Evolutionary conservation across 2,888 invertebrate genomes (phyloP).

Genomic region (Galeopsomyia nigrocyanea): DNA sequence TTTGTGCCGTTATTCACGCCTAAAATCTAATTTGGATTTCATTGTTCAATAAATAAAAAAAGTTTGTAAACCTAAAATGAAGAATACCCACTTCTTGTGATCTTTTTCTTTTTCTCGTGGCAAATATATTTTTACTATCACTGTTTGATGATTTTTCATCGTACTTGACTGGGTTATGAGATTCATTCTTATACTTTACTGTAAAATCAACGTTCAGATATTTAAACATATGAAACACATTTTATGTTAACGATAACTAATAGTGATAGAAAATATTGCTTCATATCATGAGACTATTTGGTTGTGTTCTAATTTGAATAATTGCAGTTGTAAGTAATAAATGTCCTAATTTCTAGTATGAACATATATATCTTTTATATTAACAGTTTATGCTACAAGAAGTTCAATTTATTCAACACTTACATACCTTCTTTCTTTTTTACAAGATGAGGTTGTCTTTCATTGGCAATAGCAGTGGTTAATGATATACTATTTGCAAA

Average conservation of each 20-base stretch:
- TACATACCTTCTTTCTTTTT: slow-evolving; percentile 43
- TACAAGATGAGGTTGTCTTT: slow-evolving; percentile 68
- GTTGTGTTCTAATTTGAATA: too few species aligned
- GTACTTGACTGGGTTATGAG: slow-evolving; percentile 32
- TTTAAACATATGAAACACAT: not conserved
- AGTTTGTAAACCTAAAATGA: not conserved
- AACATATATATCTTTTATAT: too few species aligned
- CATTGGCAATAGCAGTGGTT: slow-evolving; percentile 76
- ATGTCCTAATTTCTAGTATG: too few species aligned
- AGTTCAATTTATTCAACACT: not conserved
- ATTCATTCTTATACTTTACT: slow-evolving; percentile 33
- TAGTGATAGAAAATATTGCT: not conserved
- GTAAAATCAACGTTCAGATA: slow-evolving; percentile 2
- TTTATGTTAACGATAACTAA: too few species aligned
- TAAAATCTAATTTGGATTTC: slow-evolving; percentile 24
- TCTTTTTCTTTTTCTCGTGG: slow-evolving; percentile 44
- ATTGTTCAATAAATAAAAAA: slow-evolving; percentile 5
- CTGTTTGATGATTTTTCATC: slow-evolving; percentile 38
- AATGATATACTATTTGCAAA: slow-evolving; percentile 86
- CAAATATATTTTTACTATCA: slow-evolving; percentile 37
- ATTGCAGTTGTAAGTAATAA: too few species aligned
- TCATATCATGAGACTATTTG: too few species aligned
- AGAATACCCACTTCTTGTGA: slow-evolving; percentile 37
- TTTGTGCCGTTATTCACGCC: slow-evolving; percentile 39
- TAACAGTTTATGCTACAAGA: not conserved